Base-by-base conservation (phyloP, 2,797 vertebrate genomes). In the Stomatorhinus walkeri region DNA sequence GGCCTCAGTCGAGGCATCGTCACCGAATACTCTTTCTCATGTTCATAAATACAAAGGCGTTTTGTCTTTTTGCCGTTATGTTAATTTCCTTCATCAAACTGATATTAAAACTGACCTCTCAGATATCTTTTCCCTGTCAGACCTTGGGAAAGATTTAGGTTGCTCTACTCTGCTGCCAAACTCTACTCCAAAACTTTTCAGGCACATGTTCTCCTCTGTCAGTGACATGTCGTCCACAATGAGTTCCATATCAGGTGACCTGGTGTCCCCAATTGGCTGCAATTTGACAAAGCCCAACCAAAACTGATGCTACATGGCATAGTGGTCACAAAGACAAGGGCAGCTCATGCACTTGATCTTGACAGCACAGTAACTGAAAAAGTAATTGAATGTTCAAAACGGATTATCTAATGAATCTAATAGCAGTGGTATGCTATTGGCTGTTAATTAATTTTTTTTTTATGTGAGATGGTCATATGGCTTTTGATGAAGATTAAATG, bases 11-110 rank as follows among this genome's bases (percentile, higher is more conserved):
- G 87, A 49, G 32, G 28, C 19, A 32, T 61, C 32, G 16, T 32
- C 52, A 40, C 68, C 46, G 24, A 87, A 88, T 89, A 51, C 43
- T 36, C 22, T 81, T 87, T 48, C 64, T 40, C 59, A 56, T 81
- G 54, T 28, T 72, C 8, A 2, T 54, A 28, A 85, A 72, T 32
- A 43, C 68, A 46, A 46, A 24, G 56, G 5, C 5, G 14, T 56
- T 64, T 49, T 36, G 64, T 68, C 28, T 68, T 68, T 14, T 68
- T 32, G 10, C 64, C 9, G 59, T 61, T 61, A 61, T 68, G 64
- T 68, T 72, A 72, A 72, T 88, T 85, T 88, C 52, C 43, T 87
- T 16, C 87, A n/a, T 28, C 87, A n/a, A 24, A 28, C 64, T 36
- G 64, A 72, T 72, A 43, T 43, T 14, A 16, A 72, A 9, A 10